These are phyloP conservation scores for Anoplophora glabripennis DNA, from an alignment of 1,140 invertebrate species.

Conservation along the genomic window DNA sequence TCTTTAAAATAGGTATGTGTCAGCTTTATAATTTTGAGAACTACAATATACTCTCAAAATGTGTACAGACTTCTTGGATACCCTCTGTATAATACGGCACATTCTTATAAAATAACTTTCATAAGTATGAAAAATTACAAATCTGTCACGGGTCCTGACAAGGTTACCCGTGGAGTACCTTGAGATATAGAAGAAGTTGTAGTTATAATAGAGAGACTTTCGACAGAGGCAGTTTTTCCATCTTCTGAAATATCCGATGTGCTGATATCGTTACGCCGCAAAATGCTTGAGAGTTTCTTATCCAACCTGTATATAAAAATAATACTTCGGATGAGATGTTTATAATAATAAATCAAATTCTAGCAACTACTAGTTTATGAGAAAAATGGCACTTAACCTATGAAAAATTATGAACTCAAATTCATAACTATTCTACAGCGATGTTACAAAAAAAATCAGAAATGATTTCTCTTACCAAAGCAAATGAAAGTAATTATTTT, in stretches of 20 bases:
- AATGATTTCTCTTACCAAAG: too few relatives aligned
- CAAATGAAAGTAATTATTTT: too few relatives aligned
- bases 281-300: slow-evolving; percentile 33
- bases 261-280: slow-evolving; percentile 34
- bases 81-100: too few relatives aligned
- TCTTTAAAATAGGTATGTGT: too few relatives aligned
- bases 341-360: not conserved
- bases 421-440: too few relatives aligned
- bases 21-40: too few relatives aligned
- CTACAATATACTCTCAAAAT: too few relatives aligned
- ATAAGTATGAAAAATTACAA: slow-evolving; percentile 31
- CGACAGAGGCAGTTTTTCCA: slow-evolving; percentile 37
- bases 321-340: not conserved
- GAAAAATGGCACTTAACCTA: too few relatives aligned
- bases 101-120: not conserved
- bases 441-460: too few relatives aligned
- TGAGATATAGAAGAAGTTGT: slow-evolving; percentile 30
- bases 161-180: slow-evolving; percentile 37
- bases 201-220: slow-evolving; percentile 39
- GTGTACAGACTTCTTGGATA: too few relatives aligned
- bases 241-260: slow-evolving; percentile 40
- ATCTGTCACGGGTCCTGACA: slow-evolving; percentile 48
- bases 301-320: slow-evolving; percentile 29
- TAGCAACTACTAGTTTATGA: too few relatives aligned
- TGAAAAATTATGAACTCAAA: too few relatives aligned